Evolutionary conservation across 2,113 vertebrate species (phyloP), one percentile per base, ranked within the genome.

Genomic region (Pelodiscus sinensis): DNA sequence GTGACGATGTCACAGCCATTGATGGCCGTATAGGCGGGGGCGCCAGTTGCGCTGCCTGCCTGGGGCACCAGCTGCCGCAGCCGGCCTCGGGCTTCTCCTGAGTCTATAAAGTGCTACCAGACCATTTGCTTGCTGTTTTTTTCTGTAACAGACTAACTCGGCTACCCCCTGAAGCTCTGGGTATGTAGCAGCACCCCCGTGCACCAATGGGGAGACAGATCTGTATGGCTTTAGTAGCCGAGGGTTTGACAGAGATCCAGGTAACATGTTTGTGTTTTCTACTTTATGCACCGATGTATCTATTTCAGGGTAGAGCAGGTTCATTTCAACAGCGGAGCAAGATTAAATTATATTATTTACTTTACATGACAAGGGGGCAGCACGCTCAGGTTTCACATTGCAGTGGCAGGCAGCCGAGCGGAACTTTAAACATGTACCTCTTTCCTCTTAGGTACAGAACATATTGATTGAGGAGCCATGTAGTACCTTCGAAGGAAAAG

Each of bases 311-410:
- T 95, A 94, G 96, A 90, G 90, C 90, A 85, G 89, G 91, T 96
- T 97, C 81, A 91, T 95, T 96, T 95, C 95, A 92, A 91, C 92
- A 93, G 81, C 94, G 86, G 87, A 89, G 82, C 95, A 92, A 95
- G 94, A 96, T 96, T 96, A 94, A 94, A 95, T 96, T 94, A 90
- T 97, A 97, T 96, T 92, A 94, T 92, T 94, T 94, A n/a, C 22
- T 92, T 92, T 90, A 73, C 90, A 92, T 92, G 93, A 81, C 65
- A 89, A 82, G 84, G 68, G 82, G 91, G 94, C 85, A 93, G 94
- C 83, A 92, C 85, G 0, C 77, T 81, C 82, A 5, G 58, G 87
- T 80, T 95, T 89, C 83, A 10, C 15, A 2, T 4, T 89, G 96
- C 94, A 96, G 81, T 13, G 82, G 89, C 4, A 35, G 79, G 84